Evolutionary conservation across 2,888 invertebrate species (phyloP).

Genomic region (Platycnemis pennipes): DNA sequence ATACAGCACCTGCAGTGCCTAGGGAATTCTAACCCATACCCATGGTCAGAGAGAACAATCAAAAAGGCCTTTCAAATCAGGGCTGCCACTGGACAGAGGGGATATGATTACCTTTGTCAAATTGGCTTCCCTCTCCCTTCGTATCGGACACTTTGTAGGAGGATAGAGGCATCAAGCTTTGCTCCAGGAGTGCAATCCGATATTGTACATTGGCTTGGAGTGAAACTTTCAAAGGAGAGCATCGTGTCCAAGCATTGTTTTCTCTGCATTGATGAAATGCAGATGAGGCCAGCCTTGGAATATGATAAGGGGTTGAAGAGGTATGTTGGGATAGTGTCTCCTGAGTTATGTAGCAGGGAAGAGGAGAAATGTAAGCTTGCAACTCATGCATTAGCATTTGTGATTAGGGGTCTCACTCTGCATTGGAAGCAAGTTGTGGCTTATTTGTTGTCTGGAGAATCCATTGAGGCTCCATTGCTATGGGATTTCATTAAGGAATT

Average conservation of each 20-base stretch:
- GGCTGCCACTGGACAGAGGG: not conserved
- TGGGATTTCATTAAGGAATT: not conserved
- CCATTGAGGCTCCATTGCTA: not conserved
- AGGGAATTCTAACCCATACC: too few relatives aligned
- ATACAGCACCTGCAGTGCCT: too few relatives aligned
- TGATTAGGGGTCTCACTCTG: not conserved
- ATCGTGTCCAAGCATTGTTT: too few relatives aligned
- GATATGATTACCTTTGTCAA: not conserved
- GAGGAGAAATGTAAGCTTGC: not conserved
- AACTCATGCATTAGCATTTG: not conserved
- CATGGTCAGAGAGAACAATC: too few relatives aligned
- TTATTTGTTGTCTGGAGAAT: not conserved
- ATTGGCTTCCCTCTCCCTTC: not conserved
- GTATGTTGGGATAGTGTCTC: not conserved
- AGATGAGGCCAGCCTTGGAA: not conserved
- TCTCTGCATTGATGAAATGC: too few relatives aligned
- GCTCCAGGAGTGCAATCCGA: not conserved
- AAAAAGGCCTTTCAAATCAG: not conserved
- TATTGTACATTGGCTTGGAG: not conserved
- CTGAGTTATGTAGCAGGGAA: not conserved
- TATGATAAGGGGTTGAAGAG: not conserved
- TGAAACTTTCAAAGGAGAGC: too few relatives aligned
- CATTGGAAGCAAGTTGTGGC: not conserved
- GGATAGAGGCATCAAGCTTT: not conserved
- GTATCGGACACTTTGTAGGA: not conserved